phyloP scores from a whole-genome alignment of 2,797 vertebrate species.

The Picus viridis region DNA sequence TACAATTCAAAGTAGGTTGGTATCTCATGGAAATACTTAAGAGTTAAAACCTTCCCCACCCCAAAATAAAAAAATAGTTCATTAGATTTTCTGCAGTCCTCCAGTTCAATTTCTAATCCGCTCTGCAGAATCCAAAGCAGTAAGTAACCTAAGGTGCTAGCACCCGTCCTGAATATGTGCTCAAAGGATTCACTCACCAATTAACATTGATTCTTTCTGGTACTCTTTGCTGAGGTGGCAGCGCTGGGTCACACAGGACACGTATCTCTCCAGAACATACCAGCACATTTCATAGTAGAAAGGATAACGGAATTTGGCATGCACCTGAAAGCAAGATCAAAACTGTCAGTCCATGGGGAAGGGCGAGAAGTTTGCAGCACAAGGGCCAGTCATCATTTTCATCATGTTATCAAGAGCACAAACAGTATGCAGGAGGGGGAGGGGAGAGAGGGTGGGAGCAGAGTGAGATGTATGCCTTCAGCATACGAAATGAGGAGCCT shows the following conservation, averaged over 20 bases:
- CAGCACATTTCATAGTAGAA: conserved; percentile 99
- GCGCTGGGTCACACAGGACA: conserved; percentile 92
- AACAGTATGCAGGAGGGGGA: conserved; percentile 43
- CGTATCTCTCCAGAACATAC: conserved; percentile 97
- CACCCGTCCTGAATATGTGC: background rate
- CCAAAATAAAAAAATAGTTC: conserved; percentile 1
- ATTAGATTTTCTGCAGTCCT: background rate
- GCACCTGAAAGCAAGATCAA: conserved; percentile 84
- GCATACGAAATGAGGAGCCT: conserved; percentile 68
- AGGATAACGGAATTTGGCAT: conserved; percentile 97
- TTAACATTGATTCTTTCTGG: conserved; percentile 83
- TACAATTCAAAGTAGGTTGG: accelerated
- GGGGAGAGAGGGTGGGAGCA: conserved; percentile 46
- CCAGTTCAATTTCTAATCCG: background rate
- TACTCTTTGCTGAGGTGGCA: conserved; percentile 90
- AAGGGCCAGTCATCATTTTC: conserved; percentile 46
- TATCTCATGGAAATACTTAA: background rate
- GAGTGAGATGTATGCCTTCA: conserved; percentile 54
- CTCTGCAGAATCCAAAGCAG: conserved; percentile 34
- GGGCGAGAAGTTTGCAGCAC: conserved; percentile 35
- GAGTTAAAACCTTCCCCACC: background rate
- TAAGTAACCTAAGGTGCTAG: background rate
- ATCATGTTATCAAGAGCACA: conserved; percentile 67
- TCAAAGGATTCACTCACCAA: conserved; percentile 83
- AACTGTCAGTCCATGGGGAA: background rate